Base-by-base conservation (phyloP, 2,113 vertebrate genomes). In the Albula goreensis region DNA sequence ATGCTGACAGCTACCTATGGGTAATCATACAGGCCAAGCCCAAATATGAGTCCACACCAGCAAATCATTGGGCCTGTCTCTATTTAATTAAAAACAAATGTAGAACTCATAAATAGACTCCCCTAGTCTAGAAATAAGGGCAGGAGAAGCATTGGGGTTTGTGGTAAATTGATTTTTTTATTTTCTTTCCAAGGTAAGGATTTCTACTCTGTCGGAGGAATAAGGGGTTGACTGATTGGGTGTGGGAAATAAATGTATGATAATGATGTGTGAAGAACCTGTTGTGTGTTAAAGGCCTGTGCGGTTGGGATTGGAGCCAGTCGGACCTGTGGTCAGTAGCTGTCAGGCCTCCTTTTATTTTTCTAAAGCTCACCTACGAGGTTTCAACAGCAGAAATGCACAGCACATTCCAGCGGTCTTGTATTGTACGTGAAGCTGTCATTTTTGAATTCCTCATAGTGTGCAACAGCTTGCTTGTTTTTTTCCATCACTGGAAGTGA, bases 221-320 rank as follows among this genome's bases (percentile, higher is more conserved):
- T 88, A 92, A 93, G 88, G 91, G 93, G 92, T 94, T 93, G 93
- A 95, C 89, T 93, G 94, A 94, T 93, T 93, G 92, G 90, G 89
- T 94, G 81, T 48, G 17, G 22, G 89, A 92, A 89, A 93, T 85
- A 92, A 90, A 89, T 92, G 89, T 52, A 88, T 90, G 90, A 91
- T 94, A 94, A 91, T 89, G 84, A 90, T 83, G 78, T 90, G 86
- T 91, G 88, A 88, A 57, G 87, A 87, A 51, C 66, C 84, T 90
- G 78, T 89, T 93, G 89, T 91, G 86, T 84, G 83, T 80, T 60
- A 80, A 63, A 80, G 52, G 51, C 52, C 82, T 80, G 84, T 88
- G 86, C 83, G 93, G 92, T 93, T 88, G 77, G 91, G 88, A 91
- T 53, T 50, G 51, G 53, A 89, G 90, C 89, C 90, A 85, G 48